Evolutionary conservation across 2,113 vertebrate species (phyloP).

Genomic region (Leptosomus discolor): DNA sequence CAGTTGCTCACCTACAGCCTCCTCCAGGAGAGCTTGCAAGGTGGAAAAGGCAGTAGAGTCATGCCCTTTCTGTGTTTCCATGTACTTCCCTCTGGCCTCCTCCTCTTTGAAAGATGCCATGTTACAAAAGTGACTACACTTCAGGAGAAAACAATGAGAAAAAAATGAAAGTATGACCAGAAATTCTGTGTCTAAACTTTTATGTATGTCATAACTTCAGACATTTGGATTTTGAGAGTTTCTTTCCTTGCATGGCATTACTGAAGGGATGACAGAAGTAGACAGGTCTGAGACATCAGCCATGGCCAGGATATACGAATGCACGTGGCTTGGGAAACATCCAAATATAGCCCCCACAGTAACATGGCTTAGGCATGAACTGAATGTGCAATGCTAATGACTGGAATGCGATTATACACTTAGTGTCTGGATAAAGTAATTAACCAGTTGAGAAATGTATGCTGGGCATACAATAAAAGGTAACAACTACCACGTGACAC

Average conservation of each 20-base stretch:
- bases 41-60: background rate
- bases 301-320: background rate
- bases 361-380: background rate
- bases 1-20: background rate
- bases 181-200: background rate
- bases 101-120: background rate
- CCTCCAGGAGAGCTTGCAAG: background rate
- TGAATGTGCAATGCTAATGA: background rate
- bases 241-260: background rate
- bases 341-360: background rate
- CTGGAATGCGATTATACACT: constrained; percentile 3
- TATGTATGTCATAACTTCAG: background rate
- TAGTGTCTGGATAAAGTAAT: constrained; percentile 22
- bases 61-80: background rate
- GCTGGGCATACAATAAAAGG: background rate
- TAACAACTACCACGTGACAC: background rate
- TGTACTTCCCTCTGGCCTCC: background rate
- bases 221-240: background rate
- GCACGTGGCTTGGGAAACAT: background rate
- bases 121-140: background rate
- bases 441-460: constrained; percentile 21
- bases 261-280: background rate
- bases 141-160: background rate
- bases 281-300: background rate
- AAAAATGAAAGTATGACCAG: background rate